Percentiles rank a stretch among this genome's conserved stretches.
Conservation (phyloP, 2,797 vertebrate species). For the Paguma larvata region DNA sequence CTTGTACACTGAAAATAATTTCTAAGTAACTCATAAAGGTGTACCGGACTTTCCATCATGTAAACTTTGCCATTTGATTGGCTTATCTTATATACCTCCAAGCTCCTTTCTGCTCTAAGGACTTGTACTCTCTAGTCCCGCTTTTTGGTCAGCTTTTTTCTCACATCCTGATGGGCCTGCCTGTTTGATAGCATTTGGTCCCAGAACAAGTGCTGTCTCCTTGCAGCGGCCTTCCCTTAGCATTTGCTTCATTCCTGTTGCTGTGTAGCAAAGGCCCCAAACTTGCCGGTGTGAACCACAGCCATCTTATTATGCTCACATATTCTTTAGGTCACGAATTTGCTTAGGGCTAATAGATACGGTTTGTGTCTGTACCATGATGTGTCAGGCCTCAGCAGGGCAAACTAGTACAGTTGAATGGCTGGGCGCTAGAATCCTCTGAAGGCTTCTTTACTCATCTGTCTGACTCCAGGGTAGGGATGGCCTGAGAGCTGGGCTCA, state of each 20-base stretch:
- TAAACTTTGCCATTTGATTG: not conserved
- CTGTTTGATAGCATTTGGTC: not conserved
- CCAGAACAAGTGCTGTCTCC: not conserved
- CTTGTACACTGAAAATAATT: constrained; percentile 3
- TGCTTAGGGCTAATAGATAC: not conserved
- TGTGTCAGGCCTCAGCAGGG: not conserved
- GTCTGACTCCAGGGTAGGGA: not conserved
- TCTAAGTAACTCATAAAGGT: not conserved
- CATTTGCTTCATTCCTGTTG: not conserved
- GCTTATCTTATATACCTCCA: not conserved
- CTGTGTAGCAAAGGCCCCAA: not conserved
- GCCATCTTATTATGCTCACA: not conserved
- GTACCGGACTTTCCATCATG: not conserved
- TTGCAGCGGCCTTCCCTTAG: not conserved
- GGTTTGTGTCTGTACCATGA: not conserved
- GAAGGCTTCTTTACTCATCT: constrained; percentile 1
- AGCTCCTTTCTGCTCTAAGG: not conserved
- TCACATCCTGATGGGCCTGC: not conserved
- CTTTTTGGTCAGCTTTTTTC: not conserved
- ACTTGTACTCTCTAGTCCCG: not conserved
- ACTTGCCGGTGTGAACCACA: not conserved
- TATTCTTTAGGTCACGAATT: not conserved
- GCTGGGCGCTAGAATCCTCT: not conserved
- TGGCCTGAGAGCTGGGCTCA: not conserved
- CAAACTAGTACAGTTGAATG: not conserved